These are phyloP conservation scores for Pituophis catenifer DNA, from an alignment of 2,113 vertebrate genomes.

Conservation along the genomic window DNA sequence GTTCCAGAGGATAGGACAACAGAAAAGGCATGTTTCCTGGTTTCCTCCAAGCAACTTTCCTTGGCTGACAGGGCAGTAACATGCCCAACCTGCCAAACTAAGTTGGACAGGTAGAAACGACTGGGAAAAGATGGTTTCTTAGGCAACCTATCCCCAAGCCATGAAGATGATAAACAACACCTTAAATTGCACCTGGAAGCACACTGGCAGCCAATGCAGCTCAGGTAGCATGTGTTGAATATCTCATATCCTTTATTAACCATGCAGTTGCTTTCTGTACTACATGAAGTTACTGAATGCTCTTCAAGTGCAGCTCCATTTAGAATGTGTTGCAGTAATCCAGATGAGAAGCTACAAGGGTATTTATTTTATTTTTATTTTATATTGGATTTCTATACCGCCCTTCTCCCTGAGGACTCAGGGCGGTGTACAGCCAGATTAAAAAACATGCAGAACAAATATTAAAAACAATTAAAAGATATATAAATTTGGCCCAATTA, in stretches of 20 bases:
- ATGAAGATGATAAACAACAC: neutral
- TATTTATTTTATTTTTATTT: too few species aligned
- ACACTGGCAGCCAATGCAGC: neutral
- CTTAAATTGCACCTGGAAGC: neutral
- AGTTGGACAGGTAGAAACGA: neutral
- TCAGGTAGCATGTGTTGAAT: neutral
- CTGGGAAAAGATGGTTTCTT: neutral
- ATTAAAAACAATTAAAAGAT: too few species aligned
- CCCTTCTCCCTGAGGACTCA: too few species aligned
- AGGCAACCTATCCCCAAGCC: neutral
- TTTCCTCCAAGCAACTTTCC: neutral
- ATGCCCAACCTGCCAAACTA: neutral
- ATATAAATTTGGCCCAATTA: too few species aligned
- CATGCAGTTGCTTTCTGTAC: neutral
- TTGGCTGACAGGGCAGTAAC: neutral
- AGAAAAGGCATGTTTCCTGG: neutral
- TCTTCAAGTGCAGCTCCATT: too few species aligned
- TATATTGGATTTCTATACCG: too few species aligned
- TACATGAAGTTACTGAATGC: neutral
- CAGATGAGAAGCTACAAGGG: too few species aligned
- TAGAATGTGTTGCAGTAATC: too few species aligned
- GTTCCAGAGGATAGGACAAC: neutral
- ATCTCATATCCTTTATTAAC: neutral
- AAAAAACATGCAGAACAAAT: too few species aligned
- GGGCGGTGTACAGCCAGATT: too few species aligned